Conservation (phyloP, 2,113 vertebrate genomes). For the Osmerus eperlanus region DNA sequence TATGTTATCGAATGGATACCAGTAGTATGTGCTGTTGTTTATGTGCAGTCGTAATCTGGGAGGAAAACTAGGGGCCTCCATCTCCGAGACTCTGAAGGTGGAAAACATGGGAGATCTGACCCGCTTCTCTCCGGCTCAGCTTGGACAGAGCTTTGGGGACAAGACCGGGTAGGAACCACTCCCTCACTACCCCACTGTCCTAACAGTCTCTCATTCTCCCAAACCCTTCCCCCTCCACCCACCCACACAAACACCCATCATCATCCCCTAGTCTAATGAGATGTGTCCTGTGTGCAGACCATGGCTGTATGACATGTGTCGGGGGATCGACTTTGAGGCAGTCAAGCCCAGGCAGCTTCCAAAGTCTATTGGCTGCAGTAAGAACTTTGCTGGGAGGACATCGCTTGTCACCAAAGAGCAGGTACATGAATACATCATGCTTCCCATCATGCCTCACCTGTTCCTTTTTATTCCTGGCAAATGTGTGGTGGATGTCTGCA, state of each 20-base stretch:
- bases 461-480: background rate
- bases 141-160: constrained; percentile 87
- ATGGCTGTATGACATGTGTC: constrained; percentile 91
- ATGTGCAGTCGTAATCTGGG: constrained; percentile 83
- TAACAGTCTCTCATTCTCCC: too few relatives aligned
- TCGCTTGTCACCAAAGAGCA: constrained; percentile 81
- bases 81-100: constrained; percentile 78
- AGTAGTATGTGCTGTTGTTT: background rate
- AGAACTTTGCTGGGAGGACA: constrained; percentile 87
- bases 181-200: background rate
- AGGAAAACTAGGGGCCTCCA: constrained; percentile 87
- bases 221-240: background rate
- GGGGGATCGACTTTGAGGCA: constrained; percentile 92
- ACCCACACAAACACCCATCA: background rate
- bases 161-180: constrained; percentile 85
- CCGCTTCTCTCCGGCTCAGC: constrained; percentile 77
- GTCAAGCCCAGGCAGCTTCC: constrained; percentile 89
- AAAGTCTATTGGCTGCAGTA: constrained; percentile 93
- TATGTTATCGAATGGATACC: background rate
- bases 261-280: too few relatives aligned
- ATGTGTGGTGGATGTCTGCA: background rate
- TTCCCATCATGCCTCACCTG: background rate
- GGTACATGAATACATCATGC: constrained; percentile 61
- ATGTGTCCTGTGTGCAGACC: constrained; percentile 59
- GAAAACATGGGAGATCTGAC: constrained; percentile 89